These are phyloP conservation scores for Crenichthys baileyi DNA, from an alignment of 2,797 vertebrate genomes.

Conservation along the genomic window DNA sequence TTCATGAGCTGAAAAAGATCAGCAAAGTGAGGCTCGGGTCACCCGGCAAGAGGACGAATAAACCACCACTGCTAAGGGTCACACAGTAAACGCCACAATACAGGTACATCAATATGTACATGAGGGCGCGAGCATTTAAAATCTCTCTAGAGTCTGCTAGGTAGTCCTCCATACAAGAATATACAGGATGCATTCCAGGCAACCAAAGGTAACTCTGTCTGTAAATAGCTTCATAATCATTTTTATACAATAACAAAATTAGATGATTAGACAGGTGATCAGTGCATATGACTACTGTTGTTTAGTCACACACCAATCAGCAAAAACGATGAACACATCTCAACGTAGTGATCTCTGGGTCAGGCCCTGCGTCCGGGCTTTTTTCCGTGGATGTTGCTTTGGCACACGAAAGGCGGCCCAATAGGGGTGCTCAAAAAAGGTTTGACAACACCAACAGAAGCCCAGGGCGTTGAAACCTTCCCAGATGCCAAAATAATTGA, in stretches of 20 bases:
- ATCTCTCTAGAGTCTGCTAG: slow-evolving; percentile 65
- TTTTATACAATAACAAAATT: slow-evolving; percentile 51
- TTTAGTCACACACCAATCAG: slow-evolving; percentile 53
- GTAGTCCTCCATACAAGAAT: slow-evolving; percentile 64
- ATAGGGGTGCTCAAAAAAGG: not conserved
- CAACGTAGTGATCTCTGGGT: not conserved
- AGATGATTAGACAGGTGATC: slow-evolving; percentile 72
- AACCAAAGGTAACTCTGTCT: slow-evolving; percentile 73
- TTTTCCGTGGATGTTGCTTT: slow-evolving; percentile 8
- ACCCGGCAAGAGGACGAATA: slow-evolving; percentile 57
- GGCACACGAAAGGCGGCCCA: slow-evolving; percentile 1
- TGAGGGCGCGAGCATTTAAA: slow-evolving; percentile 66
- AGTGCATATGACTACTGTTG: slow-evolving; percentile 73
- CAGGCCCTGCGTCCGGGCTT: not conserved
- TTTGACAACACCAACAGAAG: not conserved
- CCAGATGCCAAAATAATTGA: not conserved
- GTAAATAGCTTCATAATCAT: slow-evolving; percentile 69
- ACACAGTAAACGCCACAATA: slow-evolving; percentile 71
- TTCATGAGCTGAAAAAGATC: slow-evolving; percentile 78
- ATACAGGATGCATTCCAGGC: slow-evolving; percentile 69
- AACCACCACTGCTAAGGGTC: slow-evolving; percentile 68
- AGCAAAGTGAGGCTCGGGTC: slow-evolving; percentile 69
- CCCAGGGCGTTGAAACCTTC: not conserved
- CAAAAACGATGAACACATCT: slow-evolving; percentile 8
- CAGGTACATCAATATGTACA: slow-evolving; percentile 73